Conservation (phyloP, 2,113 vertebrate species). For the Pitta sordida region DNA sequence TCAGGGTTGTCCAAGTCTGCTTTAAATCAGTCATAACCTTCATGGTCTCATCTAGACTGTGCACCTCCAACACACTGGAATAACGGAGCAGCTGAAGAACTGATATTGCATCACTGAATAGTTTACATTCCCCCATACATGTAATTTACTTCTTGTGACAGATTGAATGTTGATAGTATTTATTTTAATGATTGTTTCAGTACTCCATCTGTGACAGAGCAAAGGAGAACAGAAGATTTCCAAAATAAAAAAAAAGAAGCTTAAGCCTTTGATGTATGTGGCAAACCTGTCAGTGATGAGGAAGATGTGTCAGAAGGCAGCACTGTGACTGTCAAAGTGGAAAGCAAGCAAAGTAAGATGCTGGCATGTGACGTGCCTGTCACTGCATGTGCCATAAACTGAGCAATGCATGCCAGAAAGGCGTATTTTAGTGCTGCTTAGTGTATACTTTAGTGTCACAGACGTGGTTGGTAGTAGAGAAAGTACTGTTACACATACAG, state of each 20-base stretch:
- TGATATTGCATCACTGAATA: background rate
- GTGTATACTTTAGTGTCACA: background rate
- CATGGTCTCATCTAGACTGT: background rate
- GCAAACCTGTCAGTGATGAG: conserved; percentile 40
- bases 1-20: background rate
- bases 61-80: background rate
- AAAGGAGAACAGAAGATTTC: conserved; percentile 50
- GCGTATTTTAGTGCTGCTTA: background rate
- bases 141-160: conserved; percentile 8
- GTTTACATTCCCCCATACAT: background rate
- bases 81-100: background rate
- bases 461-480: background rate
- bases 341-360: background rate
- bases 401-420: background rate
- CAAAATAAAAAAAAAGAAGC: conserved; percentile 25
- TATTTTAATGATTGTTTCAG: conserved; percentile 35
- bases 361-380: background rate
- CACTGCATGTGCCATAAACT: background rate
- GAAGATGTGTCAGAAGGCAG: background rate
- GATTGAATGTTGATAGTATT: conserved; percentile 23
- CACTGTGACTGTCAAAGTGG: conserved; percentile 19
- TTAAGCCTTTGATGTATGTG: conserved; percentile 7
- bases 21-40: background rate
- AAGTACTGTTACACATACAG: background rate
- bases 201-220: background rate